These are phyloP conservation scores for Campylomormyrus numenius DNA, from an alignment of 2,113 vertebrate species.

Conservation along the genomic window DNA sequence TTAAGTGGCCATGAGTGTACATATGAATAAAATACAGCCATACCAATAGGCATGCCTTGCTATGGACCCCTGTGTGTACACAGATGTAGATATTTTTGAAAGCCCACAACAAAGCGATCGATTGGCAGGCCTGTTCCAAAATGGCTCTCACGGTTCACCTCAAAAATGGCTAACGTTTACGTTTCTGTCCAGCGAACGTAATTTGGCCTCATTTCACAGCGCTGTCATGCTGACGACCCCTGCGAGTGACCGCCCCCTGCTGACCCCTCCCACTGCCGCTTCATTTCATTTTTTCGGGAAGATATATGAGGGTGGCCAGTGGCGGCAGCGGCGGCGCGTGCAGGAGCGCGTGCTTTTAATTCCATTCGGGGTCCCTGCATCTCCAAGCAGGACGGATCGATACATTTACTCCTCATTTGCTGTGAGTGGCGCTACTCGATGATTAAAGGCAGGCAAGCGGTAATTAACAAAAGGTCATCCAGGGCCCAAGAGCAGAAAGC, in stretches of 20 bases:
- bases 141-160: background rate
- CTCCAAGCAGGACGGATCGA: constrained; percentile 50
- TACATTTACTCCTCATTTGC: constrained; percentile 48
- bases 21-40: background rate
- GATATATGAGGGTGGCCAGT: constrained; percentile 35
- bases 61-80: background rate
- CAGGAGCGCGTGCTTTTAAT: constrained; percentile 57
- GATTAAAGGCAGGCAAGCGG: constrained; percentile 59
- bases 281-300: constrained; percentile 51
- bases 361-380: constrained; percentile 42
- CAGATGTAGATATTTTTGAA: background rate
- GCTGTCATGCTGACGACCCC: constrained; percentile 29
- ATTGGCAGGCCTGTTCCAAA: background rate
- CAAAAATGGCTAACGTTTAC: background rate
- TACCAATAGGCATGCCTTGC: background rate
- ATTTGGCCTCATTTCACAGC: background rate
- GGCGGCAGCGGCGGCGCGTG: constrained; percentile 40
- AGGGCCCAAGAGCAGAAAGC: constrained; percentile 61
- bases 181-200: background rate
- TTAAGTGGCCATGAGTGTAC: background rate
- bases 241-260: background rate
- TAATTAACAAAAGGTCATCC: constrained; percentile 72
- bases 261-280: constrained; percentile 17
- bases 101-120: background rate
- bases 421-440: constrained; percentile 54